Evolutionary conservation across 2,888 invertebrate genomes (phyloP).

Genomic region (Caenorhabditis macrosperma): DNA sequence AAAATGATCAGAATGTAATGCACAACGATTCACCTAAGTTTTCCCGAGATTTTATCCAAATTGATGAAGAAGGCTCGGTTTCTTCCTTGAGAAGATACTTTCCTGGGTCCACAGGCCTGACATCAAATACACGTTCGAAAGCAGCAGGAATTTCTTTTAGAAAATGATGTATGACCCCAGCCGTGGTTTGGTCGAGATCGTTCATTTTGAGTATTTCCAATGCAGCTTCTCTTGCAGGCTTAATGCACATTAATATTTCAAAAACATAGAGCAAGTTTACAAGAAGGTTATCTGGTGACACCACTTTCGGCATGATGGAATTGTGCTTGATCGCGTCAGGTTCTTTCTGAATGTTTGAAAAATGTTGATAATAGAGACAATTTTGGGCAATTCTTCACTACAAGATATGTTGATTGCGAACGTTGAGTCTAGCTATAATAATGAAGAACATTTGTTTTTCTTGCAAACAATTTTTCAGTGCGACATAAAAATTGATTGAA

Average conservation of each 20-base stretch:
- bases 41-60: slow-evolving; percentile 62
- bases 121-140: slow-evolving; percentile 67
- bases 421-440: too few relatives aligned
- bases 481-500: too few relatives aligned
- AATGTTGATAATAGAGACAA: too few relatives aligned
- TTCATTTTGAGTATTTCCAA: slow-evolving; percentile 49
- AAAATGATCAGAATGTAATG: too few relatives aligned
- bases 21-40: slow-evolving; percentile 53
- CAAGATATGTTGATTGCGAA: too few relatives aligned
- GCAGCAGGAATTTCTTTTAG: slow-evolving; percentile 63
- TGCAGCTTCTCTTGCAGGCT: slow-evolving; percentile 54
- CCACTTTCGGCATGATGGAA: slow-evolving; percentile 69
- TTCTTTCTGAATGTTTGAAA: slow-evolving; percentile 68
- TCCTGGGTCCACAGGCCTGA: slow-evolving; percentile 59
- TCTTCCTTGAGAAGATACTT: slow-evolving; percentile 62
- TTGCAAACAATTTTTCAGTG: too few relatives aligned
- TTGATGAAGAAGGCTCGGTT: slow-evolving; percentile 55
- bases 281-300: slow-evolving; percentile 64
- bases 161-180: slow-evolving; percentile 48
- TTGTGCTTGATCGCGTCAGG: slow-evolving; percentile 66
- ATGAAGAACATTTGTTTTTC: too few relatives aligned
- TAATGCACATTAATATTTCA: too few relatives aligned
- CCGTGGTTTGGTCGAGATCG: slow-evolving; percentile 46
- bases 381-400: too few relatives aligned
- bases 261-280: too few relatives aligned